Evolutionary conservation across 2,797 vertebrate species (phyloP).

Genomic region (Leptodactylus fallax): DNA sequence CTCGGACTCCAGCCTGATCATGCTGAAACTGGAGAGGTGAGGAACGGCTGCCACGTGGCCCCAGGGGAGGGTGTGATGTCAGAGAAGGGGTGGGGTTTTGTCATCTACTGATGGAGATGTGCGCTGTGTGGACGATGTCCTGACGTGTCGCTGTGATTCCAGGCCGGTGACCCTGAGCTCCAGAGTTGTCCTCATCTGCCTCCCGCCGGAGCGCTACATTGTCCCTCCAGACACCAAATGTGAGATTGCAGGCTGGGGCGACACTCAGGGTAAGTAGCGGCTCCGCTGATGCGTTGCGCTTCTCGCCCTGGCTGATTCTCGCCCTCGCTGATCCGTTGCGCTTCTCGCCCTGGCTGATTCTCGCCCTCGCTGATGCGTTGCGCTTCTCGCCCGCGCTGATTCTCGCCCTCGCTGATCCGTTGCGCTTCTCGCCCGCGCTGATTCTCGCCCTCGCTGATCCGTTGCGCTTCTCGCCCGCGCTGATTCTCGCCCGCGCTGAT

Average conservation of each 20-base stretch:
- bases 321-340: no score
- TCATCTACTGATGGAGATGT: no score
- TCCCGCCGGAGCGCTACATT: constrained; percentile 89
- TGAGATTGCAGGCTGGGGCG: constrained; percentile 95
- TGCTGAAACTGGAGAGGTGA: constrained; percentile 90
- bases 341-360: neutral
- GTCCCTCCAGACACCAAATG: constrained; percentile 85
- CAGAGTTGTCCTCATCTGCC: constrained; percentile 91
- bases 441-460: no score
- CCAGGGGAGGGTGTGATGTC: no score
- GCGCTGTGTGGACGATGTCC: no score
- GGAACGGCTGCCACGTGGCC: neutral
- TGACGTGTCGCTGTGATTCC: neutral
- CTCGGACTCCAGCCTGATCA: constrained; percentile 89
- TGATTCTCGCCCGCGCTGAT: neutral
- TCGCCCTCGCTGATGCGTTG: no score
- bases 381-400: no score
- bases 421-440: no score
- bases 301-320: neutral
- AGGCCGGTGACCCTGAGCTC: constrained; percentile 85
- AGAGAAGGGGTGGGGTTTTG: no score
- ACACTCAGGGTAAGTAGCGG: constrained; percentile 83
- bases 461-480: no score
- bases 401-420: no score
- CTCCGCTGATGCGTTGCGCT: no score